phyloP scores from a whole-genome alignment of 2,113 vertebrate species.

The Pangasianodon hypophthalmus region DNA sequence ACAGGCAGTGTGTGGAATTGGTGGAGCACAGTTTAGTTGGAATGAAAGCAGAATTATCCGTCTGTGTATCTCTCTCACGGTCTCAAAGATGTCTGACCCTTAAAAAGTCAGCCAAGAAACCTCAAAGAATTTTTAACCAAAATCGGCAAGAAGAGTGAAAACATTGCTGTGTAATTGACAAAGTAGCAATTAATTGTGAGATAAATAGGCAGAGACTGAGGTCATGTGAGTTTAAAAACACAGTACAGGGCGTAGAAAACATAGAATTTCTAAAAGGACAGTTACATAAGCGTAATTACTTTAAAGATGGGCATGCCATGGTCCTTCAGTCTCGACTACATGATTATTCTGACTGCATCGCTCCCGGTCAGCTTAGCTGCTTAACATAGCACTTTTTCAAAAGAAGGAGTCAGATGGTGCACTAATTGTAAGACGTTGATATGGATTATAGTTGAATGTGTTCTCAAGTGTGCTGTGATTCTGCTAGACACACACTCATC shows the following conservation, averaged over 20 bases:
- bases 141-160: neutral
- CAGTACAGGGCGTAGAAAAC: neutral
- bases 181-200: neutral
- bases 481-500: neutral
- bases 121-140: neutral
- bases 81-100: neutral
- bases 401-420: slow-evolving; percentile 6
- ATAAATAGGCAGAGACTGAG: slow-evolving; percentile 19
- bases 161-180: neutral
- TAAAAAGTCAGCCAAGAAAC: slow-evolving; percentile 24
- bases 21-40: slow-evolving; percentile 9
- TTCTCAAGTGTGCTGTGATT: slow-evolving; percentile 12
- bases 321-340: neutral
- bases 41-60: neutral
- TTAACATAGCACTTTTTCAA: slow-evolving; percentile 15
- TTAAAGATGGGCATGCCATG: neutral
- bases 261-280: slow-evolving; percentile 9
- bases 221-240: neutral
- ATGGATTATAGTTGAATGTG: slow-evolving; percentile 25
- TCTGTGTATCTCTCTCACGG: neutral
- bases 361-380: slow-evolving; percentile 2
- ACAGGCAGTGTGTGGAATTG: slow-evolving; percentile 12
- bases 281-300: slow-evolving; percentile 32
- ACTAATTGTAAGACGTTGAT: slow-evolving; percentile 15
- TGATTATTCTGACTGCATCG: slow-evolving; percentile 18